Evolutionary conservation across 2,797 vertebrate species (phyloP).

Genomic region (Gallinago solitaria): DNA sequence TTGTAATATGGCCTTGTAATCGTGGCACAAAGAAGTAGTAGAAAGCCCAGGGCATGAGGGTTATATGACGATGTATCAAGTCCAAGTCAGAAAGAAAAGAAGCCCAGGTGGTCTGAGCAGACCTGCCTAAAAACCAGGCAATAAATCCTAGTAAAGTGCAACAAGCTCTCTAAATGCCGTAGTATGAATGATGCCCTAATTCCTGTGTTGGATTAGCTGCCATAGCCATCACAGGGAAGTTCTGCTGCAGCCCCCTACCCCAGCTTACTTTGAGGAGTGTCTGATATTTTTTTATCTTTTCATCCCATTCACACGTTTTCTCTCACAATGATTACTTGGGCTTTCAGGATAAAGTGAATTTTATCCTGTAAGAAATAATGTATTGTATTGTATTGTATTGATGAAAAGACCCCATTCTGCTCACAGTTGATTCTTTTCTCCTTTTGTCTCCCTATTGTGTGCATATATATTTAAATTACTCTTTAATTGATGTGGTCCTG

Average conservation of each 20-base stretch:
- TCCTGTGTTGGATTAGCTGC: background rate
- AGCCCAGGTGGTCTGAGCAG: constrained; percentile 17
- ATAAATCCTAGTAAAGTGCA: background rate
- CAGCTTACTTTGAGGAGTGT: constrained; percentile 14
- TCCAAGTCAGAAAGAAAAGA: constrained; percentile 15
- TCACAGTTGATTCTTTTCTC: constrained; percentile 35
- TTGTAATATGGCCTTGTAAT: background rate
- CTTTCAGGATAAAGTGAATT: constrained; percentile 43
- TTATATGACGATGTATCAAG: background rate
- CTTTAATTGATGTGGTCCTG: constrained; percentile 42
- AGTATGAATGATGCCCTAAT: background rate
- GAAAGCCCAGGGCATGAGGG: background rate
- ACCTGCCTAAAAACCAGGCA: background rate
- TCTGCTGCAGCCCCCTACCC: background rate
- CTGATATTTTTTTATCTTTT: constrained; percentile 30
- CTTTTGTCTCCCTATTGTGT: constrained; percentile 53
- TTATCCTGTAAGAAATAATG: constrained; percentile 16
- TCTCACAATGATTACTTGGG: constrained; percentile 43
- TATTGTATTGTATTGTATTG: constrained; percentile 1
- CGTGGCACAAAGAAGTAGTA: background rate
- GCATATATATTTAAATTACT: constrained; percentile 54
- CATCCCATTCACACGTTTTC: constrained; percentile 40
- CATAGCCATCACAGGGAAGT: constrained; percentile 20
- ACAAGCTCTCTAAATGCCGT: background rate
- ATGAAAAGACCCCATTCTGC: constrained; percentile 52